Conservation (phyloP, 2,113 vertebrate genomes). For the Perca flavescens region DNA sequence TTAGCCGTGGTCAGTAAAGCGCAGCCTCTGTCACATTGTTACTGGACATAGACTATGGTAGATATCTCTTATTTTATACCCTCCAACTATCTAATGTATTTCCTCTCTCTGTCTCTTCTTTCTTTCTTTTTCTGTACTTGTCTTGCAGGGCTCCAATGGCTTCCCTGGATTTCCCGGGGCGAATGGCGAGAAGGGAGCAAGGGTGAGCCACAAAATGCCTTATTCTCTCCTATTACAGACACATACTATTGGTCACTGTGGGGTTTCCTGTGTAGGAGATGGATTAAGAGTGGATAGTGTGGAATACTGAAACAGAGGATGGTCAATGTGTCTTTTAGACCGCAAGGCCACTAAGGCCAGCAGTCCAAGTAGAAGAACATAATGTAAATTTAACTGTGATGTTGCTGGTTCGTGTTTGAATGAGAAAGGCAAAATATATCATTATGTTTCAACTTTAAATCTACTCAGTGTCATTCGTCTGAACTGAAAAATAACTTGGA, state of each 20-base stretch:
- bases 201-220: constrained; percentile 67
- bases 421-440: background rate
- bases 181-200: constrained; percentile 83
- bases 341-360: background rate
- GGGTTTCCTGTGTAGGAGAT: background rate
- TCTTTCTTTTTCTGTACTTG: constrained; percentile 14
- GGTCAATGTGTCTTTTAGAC: background rate
- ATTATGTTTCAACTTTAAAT: background rate
- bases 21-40: constrained; percentile 20
- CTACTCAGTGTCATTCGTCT: background rate
- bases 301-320: background rate
- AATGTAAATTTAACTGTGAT: background rate
- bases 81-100: background rate
- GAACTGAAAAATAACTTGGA: background rate
- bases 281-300: background rate
- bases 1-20: constrained; percentile 29
- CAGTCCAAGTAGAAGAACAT: background rate
- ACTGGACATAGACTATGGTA: background rate
- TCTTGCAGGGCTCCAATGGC: constrained; percentile 81
- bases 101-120: background rate
- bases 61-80: constrained; percentile 3
- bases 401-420: background rate
- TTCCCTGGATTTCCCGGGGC: constrained; percentile 81
- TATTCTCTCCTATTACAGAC: constrained; percentile 10
- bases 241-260: background rate